Conservation (phyloP, 2,888 invertebrate genomes). For the Caenorhabditis sp. region DNA sequence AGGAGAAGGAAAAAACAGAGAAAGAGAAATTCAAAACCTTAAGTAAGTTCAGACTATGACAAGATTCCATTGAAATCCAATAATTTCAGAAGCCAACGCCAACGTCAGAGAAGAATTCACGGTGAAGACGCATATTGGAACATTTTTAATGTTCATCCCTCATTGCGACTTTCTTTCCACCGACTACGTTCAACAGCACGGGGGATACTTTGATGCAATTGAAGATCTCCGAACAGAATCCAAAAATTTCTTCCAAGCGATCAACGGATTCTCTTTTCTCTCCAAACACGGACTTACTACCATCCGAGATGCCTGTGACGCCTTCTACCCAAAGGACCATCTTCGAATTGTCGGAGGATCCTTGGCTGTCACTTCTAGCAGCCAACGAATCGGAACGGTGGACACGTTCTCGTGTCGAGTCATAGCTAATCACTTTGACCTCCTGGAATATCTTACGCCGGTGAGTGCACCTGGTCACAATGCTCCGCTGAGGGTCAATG, state of each 20-base stretch:
- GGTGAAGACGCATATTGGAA: conserved; percentile 60
- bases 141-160: conserved; percentile 69
- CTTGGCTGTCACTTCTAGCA: conserved; percentile 56
- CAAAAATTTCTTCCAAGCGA: conserved; percentile 62
- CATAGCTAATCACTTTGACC: conserved; percentile 67
- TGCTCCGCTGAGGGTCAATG: conserved; percentile 28
- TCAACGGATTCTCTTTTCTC: conserved; percentile 54
- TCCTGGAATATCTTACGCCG: conserved; percentile 68
- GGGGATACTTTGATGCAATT: conserved; percentile 53
- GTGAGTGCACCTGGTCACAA: conserved; percentile 55
- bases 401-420: conserved; percentile 59
- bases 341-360: conserved; percentile 71
- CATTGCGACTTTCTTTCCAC: conserved; percentile 76
- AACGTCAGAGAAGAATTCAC: conserved; percentile 57
- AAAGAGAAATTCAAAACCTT: conserved; percentile 36
- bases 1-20: conserved; percentile 34
- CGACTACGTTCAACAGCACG: conserved; percentile 62
- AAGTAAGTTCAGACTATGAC: conserved; percentile 13
- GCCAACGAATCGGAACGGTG: conserved; percentile 32
- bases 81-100: conserved; percentile 53
- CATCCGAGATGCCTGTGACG: conserved; percentile 51
- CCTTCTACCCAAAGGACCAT: conserved; percentile 70
- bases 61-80: neutral
- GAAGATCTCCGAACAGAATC: conserved; percentile 62
- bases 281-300: conserved; percentile 49